These are phyloP conservation scores for Atta texana DNA, from an alignment of 1,140 invertebrate species.

Conservation along the genomic window DNA sequence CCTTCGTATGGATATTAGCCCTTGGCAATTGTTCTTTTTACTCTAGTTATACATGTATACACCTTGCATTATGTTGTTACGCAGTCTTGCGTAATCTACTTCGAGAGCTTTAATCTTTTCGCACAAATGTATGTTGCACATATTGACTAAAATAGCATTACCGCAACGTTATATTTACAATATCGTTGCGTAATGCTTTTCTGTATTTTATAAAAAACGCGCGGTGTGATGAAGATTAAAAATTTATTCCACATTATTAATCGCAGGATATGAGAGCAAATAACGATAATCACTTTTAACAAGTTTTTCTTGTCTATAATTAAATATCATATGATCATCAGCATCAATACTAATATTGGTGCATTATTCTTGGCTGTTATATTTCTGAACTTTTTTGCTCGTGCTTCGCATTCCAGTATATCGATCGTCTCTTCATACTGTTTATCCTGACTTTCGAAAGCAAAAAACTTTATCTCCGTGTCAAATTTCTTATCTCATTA, in stretches of 20 bases:
- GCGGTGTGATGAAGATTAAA: constrained; percentile 4
- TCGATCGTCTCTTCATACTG: constrained; percentile 12
- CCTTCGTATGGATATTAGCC: constrained; percentile 18
- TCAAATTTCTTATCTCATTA: constrained; percentile 8
- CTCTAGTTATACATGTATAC: neutral
- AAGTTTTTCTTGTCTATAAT: constrained; percentile 38
- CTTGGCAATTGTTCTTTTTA: constrained; percentile 10
- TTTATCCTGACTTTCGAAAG: constrained; percentile 17
- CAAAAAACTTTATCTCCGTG: neutral
- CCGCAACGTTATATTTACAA: constrained; percentile 18
- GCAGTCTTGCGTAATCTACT: constrained; percentile 35
- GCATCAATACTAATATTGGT: constrained; percentile 26
- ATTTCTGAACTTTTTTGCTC: constrained; percentile 31
- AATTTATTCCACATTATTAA: constrained; percentile 48
- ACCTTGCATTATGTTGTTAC: constrained; percentile 1
- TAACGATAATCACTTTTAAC: constrained; percentile 33
- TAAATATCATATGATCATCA: constrained; percentile 44
- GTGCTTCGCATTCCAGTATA: constrained; percentile 11
- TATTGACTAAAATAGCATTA: neutral
- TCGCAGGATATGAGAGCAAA: neutral
- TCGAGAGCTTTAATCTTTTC: constrained; percentile 5
- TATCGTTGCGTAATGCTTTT: constrained; percentile 31
- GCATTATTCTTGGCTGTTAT: constrained; percentile 36
- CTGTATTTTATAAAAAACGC: constrained; percentile 3
- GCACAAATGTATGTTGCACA: neutral